Base-by-base conservation (phyloP, 2,797 vertebrate species). In the Triplophysa bombifrons region DNA sequence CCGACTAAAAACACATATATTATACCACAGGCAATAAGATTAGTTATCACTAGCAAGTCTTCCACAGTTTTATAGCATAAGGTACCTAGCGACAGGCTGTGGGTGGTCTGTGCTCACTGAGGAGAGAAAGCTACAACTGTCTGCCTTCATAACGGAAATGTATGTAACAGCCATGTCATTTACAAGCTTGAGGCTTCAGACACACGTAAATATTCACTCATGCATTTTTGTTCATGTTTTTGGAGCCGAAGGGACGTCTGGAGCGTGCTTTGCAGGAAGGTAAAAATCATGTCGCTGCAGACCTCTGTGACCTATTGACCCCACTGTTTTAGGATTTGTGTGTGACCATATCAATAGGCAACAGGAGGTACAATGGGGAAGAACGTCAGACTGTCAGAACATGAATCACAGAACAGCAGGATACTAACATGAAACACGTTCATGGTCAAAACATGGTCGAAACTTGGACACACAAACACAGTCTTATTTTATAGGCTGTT, bases 291-390 rank as follows among this genome's bases (percentile, higher is more conserved):
- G 66, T 67, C 69, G 69, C 44, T 19, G 27, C 13, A 74, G 80
- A 84, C 60, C 76, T 80, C 53, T 19, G 4, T 82, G 82, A 82
- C 82, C 80, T 84, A 51, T 74, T 74, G 56, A 69, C 60, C 56
- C 46, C 74, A 44, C 75, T 82, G 81, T 83, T 82, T 82, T 82
- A 77, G 84, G 65, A 68, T 71, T 65, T 74, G 70, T 73, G 73
- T 80, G 73, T 80, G 67, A 61, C 73, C 50, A 27, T 51, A 55
- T 83, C 63, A 61, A 30, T 61, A 51, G 20, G 22, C 72, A 74
- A 41, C 16, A 34, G 34, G 61, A 44, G 72, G 44, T 53, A 72
- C 58, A 80, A 81, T 22, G 34, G 63, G 30, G 71, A 69, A 63
- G 70, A 50, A 63, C 5, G 61, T 30, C 56, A 73, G 73, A 30